Evolutionary conservation across 2,797 vertebrate genomes (phyloP), one percentile per base, ranked within the genome.

Genomic region (Rachycentron canadum): DNA sequence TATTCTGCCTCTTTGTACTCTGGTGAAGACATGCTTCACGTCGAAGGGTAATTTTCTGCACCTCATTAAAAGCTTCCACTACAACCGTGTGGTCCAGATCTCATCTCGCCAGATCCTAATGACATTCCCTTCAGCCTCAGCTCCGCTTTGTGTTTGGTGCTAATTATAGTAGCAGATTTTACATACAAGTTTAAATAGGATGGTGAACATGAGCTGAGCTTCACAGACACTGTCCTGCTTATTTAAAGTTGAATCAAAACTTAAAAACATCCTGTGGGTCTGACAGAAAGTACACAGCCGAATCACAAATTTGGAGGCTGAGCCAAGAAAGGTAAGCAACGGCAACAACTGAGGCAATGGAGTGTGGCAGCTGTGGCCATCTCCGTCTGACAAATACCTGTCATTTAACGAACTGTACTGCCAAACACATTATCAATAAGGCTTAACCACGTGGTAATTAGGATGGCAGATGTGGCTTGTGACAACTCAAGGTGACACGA

Each of bases 401-500:
- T 83, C 61, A 45, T 79, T 63, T 34, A 38, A 64, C 65, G 73
- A 86, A 85, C 13, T 56, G 0, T 25, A 53, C 56, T 50, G 47
- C 26, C 81, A 75, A 69, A 76, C 34, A 43, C 47, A 32, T 81
- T 62, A 90, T 81, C 85, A 83, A 86, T 71, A 79, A 74, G 74
- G 32, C 41, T 50, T 25, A 61, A 86, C 73, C 32, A 80, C 34
- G 55, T 60, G 67, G 43, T 88, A 90, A 91, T 89, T 87, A 92
- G 77, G 67, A 50, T 76, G 83, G 85, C 86, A 93, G 84, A 91
- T 87, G 88, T 73, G 65, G 59, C 66, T 73, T 19, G 68, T 86
- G 90, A 86, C 85, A 90, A 76, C 81, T 93, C 92, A 95, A 94
- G 93, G 93, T 94, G 93, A 94, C 91, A 92, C 69, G 75, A 79